Conservation (phyloP, 2,888 invertebrate species). For the Syritta pipiens region DNA sequence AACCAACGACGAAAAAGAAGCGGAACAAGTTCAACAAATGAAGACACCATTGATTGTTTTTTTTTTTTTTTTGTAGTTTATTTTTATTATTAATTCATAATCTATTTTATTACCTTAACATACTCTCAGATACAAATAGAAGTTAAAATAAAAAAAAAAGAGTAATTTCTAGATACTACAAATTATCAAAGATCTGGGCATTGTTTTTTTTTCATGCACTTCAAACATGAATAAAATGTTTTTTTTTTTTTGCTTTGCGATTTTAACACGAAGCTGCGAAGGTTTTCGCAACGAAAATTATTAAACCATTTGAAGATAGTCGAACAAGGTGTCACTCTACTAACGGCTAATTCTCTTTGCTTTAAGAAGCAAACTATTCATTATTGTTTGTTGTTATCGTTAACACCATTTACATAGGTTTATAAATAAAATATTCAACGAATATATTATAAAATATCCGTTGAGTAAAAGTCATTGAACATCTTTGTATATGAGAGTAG, state of each 20-base stretch:
- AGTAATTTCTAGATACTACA: slow-evolving; percentile 43
- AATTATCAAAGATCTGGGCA: slow-evolving; percentile 28
- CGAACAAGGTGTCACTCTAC: too few relatives aligned
- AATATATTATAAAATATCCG: slow-evolving; percentile 42
- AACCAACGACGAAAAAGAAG: too few relatives aligned
- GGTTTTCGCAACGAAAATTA: too few relatives aligned
- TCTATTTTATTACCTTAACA: slow-evolving; percentile 61
- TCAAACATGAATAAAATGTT: too few relatives aligned
- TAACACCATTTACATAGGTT: slow-evolving; percentile 32
- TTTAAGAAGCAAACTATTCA: slow-evolving; percentile 29
- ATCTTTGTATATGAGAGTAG: slow-evolving; percentile 16
- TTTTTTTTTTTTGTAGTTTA: too few relatives aligned
- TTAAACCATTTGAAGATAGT: too few relatives aligned
- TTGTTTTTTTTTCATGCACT: slow-evolving; percentile 10
- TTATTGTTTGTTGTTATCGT: slow-evolving; percentile 19
- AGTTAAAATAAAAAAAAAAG: slow-evolving; percentile 46
- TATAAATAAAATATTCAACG: slow-evolving; percentile 51
- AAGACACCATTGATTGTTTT: too few relatives aligned
- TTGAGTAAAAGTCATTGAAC: slow-evolving; percentile 27
- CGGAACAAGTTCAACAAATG: neutral
- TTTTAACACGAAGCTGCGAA: too few relatives aligned
- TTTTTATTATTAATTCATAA: slow-evolving; percentile 45
- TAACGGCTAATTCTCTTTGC: slow-evolving; percentile 24
- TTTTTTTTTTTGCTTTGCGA: slow-evolving; percentile 9
- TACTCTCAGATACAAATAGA: slow-evolving; percentile 66